Percentiles rank a stretch among this genome's conserved stretches.
These are phyloP conservation scores for Pygocentrus nattereri DNA, from an alignment of 2,797 vertebrate genomes.

Conservation along the genomic window DNA sequence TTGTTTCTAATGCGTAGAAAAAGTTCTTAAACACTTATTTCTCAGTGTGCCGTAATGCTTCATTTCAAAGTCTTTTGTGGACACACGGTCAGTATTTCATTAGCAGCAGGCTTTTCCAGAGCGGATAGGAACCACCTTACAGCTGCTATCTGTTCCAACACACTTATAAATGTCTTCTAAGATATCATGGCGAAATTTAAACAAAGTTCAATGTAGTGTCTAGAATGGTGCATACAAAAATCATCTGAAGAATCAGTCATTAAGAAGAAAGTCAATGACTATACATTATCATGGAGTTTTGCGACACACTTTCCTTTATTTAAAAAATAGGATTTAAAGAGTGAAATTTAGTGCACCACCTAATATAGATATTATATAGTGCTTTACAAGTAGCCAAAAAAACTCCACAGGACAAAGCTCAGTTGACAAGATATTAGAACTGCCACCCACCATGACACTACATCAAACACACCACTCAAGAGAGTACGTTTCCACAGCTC, in stretches of 20 bases:
- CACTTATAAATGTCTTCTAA: constrained; percentile 1
- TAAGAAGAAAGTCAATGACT: constrained; percentile 72
- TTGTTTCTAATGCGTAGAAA: constrained; percentile 26
- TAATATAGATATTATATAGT: constrained; percentile 78
- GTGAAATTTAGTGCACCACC: constrained; percentile 76
- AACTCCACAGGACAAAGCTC: constrained; percentile 77
- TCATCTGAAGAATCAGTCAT: constrained; percentile 47
- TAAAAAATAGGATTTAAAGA: constrained; percentile 80
- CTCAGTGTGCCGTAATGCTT: constrained; percentile 2
- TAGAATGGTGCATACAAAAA: constrained; percentile 3
- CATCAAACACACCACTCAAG: constrained; percentile 76
- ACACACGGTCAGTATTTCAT: constrained; percentile 13
- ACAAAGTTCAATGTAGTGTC: background rate
- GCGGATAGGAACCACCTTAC: background rate
- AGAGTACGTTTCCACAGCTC: constrained; percentile 73
- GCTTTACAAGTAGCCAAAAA: constrained; percentile 76
- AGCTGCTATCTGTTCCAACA: background rate
- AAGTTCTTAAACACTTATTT: constrained; percentile 48
- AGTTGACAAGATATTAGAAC: constrained; percentile 71
- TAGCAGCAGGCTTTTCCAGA: constrained; percentile 16
- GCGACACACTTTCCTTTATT: constrained; percentile 82
- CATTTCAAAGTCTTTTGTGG: constrained; percentile 13
- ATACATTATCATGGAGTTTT: constrained; percentile 65
- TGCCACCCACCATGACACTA: constrained; percentile 72
- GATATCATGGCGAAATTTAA: background rate